Conservation (phyloP, 2,113 vertebrate genomes). For the Lanius collurio region DNA sequence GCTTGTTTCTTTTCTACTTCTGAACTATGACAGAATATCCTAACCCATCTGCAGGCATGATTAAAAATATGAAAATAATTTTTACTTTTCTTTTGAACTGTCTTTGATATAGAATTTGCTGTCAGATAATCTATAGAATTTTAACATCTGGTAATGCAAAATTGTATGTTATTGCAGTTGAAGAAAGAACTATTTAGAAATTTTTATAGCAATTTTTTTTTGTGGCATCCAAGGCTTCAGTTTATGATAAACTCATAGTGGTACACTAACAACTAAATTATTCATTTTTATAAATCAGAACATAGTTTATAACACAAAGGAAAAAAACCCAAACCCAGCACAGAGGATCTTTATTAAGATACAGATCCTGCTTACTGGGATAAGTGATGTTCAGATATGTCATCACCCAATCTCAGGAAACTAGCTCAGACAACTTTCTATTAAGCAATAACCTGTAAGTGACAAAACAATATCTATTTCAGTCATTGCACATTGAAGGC, state of each 20-base stretch:
- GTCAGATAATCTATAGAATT: constrained; percentile 37
- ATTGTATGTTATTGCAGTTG: constrained; percentile 21
- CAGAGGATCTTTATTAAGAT: constrained; percentile 31
- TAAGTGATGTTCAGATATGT: constrained; percentile 2
- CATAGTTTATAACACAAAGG: background rate
- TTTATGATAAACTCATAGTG: constrained; percentile 41
- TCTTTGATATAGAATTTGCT: constrained; percentile 48
- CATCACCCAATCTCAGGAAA: constrained; percentile 32
- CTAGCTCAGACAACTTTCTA: background rate
- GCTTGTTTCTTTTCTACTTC: constrained; percentile 32
- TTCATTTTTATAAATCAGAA: constrained; percentile 19
- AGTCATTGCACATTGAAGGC: constrained; percentile 8
- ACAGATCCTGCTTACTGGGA: background rate
- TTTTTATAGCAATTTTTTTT: constrained; percentile 14
- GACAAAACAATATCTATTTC: constrained; percentile 8
- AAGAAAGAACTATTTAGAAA: constrained; percentile 19
- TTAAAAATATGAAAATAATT: constrained; percentile 53
- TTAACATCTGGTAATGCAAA: constrained; percentile 57
- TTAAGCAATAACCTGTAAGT: constrained; percentile 35
- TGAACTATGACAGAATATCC: constrained; percentile 47
- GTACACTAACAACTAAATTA: constrained; percentile 37
- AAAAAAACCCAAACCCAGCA: background rate
- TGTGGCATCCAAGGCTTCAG: constrained; percentile 16
- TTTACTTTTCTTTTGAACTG: constrained; percentile 57
- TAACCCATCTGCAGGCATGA: constrained; percentile 25